Base-by-base conservation (phyloP, 53 echinoderm and acorn worm species). In the Zoroaster sp. region DNA sequence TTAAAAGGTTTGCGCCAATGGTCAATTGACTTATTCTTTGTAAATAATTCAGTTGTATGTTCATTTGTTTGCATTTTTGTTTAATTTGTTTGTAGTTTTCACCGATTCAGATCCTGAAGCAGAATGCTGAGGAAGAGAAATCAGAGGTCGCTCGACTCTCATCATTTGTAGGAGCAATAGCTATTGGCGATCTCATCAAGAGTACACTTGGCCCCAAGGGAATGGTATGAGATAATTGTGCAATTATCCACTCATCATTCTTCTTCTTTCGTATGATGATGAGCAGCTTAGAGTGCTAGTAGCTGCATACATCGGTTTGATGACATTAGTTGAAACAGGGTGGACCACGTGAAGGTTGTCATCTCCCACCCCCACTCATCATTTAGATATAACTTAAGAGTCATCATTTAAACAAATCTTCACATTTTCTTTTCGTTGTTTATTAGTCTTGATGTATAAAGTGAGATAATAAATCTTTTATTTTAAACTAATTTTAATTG, bases 181-280 rank as follows among this genome's bases (percentile, higher is more conserved):
- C 97, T 25, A 97, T 97, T 20, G 97, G 97, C 23, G 97, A 97
- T 66, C 90, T 97, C 38, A 90, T 97, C 92, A 97, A 97, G 80
- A 97, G 95, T 73, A 97, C 97, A 2, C 88, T 97, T 18, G 97
- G 97, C 78, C 97, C 97, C 41, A 97, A 97, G 55, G 97, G 97
- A 88, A 97, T 97, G 97, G 97, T 97, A 81, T 89, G 94, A 1
- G 36, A 69, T 34, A n/a, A n/a, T n/a, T n/a, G n/a, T n/a, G n/a
- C n/a, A n/a, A n/a, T n/a, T n/a, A n/a, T n/a, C n/a, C n/a, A n/a
- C n/a, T n/a, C n/a, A n/a, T n/a, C n/a, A n/a, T n/a, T n/a, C n/a
- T n/a, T n/a, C n/a, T n/a, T n/a, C n/a, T n/a, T n/a, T n/a, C n/a
- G n/a, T n/a, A n/a, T n/a, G n/a, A n/a, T n/a, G n/a, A n/a, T n/a